Percentiles rank a stretch among this genome's conserved stretches.
These are phyloP conservation scores for Lordiphosa stackelbergi DNA, from an alignment of 1,140 invertebrate species.

Conservation along the genomic window DNA sequence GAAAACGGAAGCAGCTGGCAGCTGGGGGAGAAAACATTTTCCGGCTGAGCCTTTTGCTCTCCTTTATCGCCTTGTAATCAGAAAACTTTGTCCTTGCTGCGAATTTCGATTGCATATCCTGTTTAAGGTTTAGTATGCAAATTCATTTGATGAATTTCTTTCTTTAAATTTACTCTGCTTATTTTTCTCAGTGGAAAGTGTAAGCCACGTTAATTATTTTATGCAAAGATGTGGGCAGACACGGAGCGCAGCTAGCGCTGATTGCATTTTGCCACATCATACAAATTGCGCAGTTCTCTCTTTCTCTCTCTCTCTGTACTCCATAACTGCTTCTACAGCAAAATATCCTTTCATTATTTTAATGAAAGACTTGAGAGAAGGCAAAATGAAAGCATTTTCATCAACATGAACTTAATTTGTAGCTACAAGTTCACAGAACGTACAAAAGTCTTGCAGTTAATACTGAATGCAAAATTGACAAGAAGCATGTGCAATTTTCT, in stretches of 20 bases:
- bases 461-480: neutral
- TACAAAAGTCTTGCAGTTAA: neutral
- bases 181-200: conserved; percentile 28
- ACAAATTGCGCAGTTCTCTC: conserved; percentile 3
- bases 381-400: conserved; percentile 1
- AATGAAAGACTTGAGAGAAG: conserved; percentile 12
- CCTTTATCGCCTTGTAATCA: conserved; percentile 50
- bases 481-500: too few species aligned
- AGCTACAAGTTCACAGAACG: conserved; percentile 6
- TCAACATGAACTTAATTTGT: conserved; percentile 8
- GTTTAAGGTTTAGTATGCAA: conserved; percentile 21
- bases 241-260: conserved; percentile 1
- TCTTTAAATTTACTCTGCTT: conserved; percentile 22
- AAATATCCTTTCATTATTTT: conserved; percentile 17
- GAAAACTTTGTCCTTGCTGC: conserved; percentile 30
- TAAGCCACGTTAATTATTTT: conserved; percentile 67
- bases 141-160: conserved; percentile 29
- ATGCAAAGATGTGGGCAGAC: conserved; percentile 33
- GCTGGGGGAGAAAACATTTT: conserved; percentile 30
- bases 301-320: neutral
- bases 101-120: conserved; percentile 35
- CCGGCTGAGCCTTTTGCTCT: conserved; percentile 23
- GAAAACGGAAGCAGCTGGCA: conserved; percentile 1
- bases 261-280: conserved; percentile 10
- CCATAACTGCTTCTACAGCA: neutral